Evolutionary conservation across 2,888 invertebrate genomes (phyloP), one percentile per base, ranked within the genome.

Genomic region (Calameuta pallipes): DNA sequence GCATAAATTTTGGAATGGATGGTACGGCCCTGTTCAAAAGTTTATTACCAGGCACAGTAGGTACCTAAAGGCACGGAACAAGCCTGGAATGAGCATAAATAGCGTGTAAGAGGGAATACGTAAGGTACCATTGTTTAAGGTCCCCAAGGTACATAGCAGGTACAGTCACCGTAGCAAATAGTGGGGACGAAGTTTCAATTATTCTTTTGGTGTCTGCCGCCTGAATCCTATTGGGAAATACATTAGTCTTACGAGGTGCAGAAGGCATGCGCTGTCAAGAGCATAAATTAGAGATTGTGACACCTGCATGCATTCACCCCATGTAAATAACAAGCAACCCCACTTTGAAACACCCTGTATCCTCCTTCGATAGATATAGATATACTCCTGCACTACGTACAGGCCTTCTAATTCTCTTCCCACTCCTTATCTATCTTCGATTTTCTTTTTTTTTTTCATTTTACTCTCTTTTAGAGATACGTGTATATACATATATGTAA

Each of bases 301-400:
- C 85, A 85, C 85, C 85, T 85, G 85, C 80, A 75, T 77, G 80
- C 83, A 81, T 79, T 78, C 82, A 82, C 73, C 81, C 56, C 68
- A 82, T 78, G 82, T 83, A 85, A 85, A 83, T 84, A 81, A 77
- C 74, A 31, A 56, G 56, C 56, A 56, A 56, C 23, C 23, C 56
- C 23, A 56, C 56, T 9, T 23, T 56, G 56, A 56, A 23, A 56
- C 56, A 56, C 23, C 23, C 56, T 56, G 23, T 56, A 56, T 23
- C 56, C 56, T 56, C 9, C 56, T 23, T 23, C 23, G 56, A 23
- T 56, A 23, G 56, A 56, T 56, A 56, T 23, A 56, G 56, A 6
- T 56, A 56, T 56, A 71, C 71, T 6, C 12, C 12, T 31, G 13
- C 1, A 3, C 31, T 31, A 23, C 6, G 15, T 15, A 15, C 0